Conservation (phyloP, 2,797 vertebrate genomes). For the Selene dorsalis region DNA sequence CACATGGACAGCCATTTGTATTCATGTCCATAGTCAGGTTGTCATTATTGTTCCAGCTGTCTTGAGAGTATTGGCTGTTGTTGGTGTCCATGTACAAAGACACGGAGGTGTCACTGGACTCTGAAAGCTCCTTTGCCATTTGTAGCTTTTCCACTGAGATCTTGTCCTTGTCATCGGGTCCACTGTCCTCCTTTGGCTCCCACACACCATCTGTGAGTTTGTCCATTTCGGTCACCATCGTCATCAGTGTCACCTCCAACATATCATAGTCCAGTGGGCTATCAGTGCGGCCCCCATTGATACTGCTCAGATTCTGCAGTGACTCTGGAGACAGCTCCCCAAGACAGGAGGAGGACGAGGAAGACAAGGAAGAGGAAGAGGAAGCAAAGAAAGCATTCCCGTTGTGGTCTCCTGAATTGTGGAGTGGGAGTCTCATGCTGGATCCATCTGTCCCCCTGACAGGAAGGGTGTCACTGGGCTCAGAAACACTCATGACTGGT, state of each 20-base stretch:
- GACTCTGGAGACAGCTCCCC: slow-evolving; percentile 70
- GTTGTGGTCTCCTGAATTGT: slow-evolving; percentile 80
- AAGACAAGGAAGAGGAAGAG: slow-evolving; percentile 70
- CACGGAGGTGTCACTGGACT: slow-evolving; percentile 75
- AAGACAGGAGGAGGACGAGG: slow-evolving; percentile 62
- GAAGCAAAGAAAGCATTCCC: slow-evolving; percentile 76
- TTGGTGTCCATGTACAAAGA: slow-evolving; percentile 80
- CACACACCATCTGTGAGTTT: slow-evolving; percentile 24
- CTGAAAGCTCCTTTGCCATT: slow-evolving; percentile 17
- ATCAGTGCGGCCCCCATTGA: slow-evolving; percentile 55
- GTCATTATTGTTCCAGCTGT: slow-evolving; percentile 64
- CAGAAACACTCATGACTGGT: slow-evolving; percentile 70
- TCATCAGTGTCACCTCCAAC: slow-evolving; percentile 74
- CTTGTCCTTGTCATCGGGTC: background rate
- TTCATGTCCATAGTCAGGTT: slow-evolving; percentile 45
- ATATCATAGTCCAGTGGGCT: slow-evolving; percentile 78
- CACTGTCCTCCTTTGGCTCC: slow-evolving; percentile 15
- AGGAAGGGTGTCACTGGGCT: slow-evolving; percentile 26
- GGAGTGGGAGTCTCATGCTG: slow-evolving; percentile 78
- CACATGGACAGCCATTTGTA: background rate
- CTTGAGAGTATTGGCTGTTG: slow-evolving; percentile 43
- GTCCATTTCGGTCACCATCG: background rate
- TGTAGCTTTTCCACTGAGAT: slow-evolving; percentile 9
- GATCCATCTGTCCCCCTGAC: slow-evolving; percentile 23
- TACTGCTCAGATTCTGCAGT: slow-evolving; percentile 66